Conservation (phyloP, 2,888 invertebrate genomes). For the Lycia hirtaria region DNA sequence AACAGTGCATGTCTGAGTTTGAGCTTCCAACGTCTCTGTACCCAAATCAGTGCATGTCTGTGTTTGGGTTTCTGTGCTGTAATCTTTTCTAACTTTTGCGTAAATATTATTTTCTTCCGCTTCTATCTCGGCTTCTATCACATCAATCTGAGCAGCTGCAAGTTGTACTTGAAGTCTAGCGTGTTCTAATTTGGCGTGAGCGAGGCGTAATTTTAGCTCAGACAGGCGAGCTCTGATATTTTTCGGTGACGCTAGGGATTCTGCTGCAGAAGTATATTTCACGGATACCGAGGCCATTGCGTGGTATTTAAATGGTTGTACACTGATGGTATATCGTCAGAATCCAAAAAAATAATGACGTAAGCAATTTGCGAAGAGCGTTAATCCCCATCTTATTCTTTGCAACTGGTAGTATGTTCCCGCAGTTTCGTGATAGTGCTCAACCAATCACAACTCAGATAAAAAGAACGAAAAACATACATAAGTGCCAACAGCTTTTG, state of each 20-base stretch:
- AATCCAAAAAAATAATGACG: too few species aligned
- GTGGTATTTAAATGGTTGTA: too few species aligned
- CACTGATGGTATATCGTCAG: neutral
- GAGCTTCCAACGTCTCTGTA: neutral
- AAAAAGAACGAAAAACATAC: neutral
- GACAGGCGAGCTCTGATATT: neutral
- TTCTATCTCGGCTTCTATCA: neutral
- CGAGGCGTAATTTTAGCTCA: neutral
- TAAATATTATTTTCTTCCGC: neutral
- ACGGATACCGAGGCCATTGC: neutral
- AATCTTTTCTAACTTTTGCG: neutral
- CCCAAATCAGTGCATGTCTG: neutral
- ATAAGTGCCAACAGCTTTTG: neutral
- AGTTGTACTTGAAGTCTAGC: neutral
- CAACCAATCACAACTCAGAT: neutral
- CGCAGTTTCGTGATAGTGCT: neutral
- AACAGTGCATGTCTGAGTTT: neutral
- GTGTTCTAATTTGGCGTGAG: constrained; percentile 1
- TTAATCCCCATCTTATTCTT: neutral
- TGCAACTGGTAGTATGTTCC: neutral
- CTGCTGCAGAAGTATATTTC: too few species aligned
- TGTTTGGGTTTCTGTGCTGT: neutral
- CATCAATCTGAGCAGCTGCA: neutral
- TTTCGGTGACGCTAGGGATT: neutral
- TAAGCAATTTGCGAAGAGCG: neutral